phyloP scores from a whole-genome alignment of 92 coral and sea anemone species.

The Bergia sp. region DNA sequence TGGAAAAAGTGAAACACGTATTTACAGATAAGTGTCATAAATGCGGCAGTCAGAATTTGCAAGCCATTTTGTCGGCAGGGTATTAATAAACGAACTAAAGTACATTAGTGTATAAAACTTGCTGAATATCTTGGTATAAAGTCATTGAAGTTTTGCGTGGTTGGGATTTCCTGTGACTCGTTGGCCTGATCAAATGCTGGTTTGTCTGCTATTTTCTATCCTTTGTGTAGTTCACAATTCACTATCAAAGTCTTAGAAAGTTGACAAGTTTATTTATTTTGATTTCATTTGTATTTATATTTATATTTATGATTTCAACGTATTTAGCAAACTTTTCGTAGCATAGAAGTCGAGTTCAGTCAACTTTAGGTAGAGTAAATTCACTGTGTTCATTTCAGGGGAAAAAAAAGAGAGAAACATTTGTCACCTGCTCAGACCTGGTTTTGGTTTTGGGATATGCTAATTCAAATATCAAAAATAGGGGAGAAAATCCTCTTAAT shows the following conservation, averaged over 20 bases:
- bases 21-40: conserved; percentile 12
- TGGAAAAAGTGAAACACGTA: conserved; percentile 6
- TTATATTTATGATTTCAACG: neutral
- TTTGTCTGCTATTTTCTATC: neutral
- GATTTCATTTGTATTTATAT: neutral
- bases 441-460: too few relatives aligned
- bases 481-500: too few relatives aligned
- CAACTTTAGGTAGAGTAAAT: neutral
- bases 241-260: too few relatives aligned
- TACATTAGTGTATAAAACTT: neutral
- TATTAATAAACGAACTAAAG: neutral
- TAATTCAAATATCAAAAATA: too few relatives aligned
- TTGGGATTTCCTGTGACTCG: neutral
- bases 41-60: neutral
- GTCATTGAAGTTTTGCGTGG: neutral
- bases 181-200: neutral
- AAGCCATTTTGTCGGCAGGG: conserved; percentile 7
- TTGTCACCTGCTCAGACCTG: too few relatives aligned
- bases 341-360: neutral
- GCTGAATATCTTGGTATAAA: neutral
- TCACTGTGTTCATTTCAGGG: neutral
- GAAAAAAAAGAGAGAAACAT: too few relatives aligned
- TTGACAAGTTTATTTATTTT: neutral
- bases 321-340: neutral
- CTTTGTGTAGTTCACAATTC: neutral